Evolutionary conservation across 2,113 vertebrate species (phyloP), one percentile per base, ranked within the genome.

Genomic region (Manacus vitellinus): DNA sequence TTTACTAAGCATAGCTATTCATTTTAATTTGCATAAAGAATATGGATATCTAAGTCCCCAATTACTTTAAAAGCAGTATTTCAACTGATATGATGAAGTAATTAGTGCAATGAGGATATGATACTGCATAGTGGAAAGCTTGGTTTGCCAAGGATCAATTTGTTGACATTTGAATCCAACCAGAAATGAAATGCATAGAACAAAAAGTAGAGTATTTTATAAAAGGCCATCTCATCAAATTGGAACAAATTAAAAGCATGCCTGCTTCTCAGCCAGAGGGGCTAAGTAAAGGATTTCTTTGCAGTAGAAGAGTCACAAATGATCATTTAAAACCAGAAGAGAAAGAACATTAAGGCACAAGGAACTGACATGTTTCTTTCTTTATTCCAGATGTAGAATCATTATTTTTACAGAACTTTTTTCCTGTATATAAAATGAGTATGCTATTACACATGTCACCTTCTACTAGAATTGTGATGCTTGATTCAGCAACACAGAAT

Each of bases 11-110:
- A 76, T 25, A 92, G 70, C 88, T 95, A 89, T 92, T 94, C 2
- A 6, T 94, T 98, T 97, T 96, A 95, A 97, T 98, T 98, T 97
- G 93, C 96, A 97, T 97, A 96, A 97, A 95, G 95, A 93, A 81
- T 75, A 68, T 94, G 92, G 93, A 92, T 97, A 92, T 89, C 52
- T 93, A 89, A 97, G 89, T 88, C 83, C 58, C 31, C 96, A 98
- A 98, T 98, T 97, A 97, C 85, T 88, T 95, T 98, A 98, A 98
- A 96, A 98, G 97, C 97, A 95, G 43, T 86, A 91, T 92, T 95
- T 90, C 87, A 92, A 70, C 76, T 94, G 88, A 92, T 91, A 92
- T 35, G 92, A 68, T 62, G 41, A 96, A 96, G 96, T 93, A 97
- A 97, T 98, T 97, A 94, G 85, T 90, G 96, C 47, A 72, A 88